Base-by-base conservation (phyloP, 2,888 invertebrate genomes). In the Meiosimyza platycephala region DNA sequence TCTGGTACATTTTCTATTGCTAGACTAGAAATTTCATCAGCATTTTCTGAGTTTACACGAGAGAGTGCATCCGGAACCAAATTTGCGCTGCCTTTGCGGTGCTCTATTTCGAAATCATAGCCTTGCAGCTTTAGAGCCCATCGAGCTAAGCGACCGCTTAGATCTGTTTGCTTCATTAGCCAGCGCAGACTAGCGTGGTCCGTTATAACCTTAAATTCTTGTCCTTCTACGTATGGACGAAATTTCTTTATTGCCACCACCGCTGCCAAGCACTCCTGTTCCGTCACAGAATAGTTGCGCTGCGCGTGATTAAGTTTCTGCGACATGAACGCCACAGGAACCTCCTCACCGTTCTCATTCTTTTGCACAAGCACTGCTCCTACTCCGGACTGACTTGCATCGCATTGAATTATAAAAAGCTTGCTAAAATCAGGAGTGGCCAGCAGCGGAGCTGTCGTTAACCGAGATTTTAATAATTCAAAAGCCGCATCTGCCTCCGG, bases 151-250 rank as follows among this genome's bases (percentile, higher is more conserved):
- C 80, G 59, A 1, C 80, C 83, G 52, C 76, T 77, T 0, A 81
- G 77, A 40, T 80, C 79, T 62, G 80, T 79, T 64, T 81, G 71
- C 6, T 71, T 72, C 75, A 79, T 74, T 0, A 83, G 74, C 80
- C 80, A 83, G 54, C 77, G 72, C 0, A 83, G 68, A 6, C 79
- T 79, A 12, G 77, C 75, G 52, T 81, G 80, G 73, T 83, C 82
- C 0, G 82, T 79, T 9, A 77, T 70, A 2, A 76, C 59, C 0
- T 72, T 72, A 28, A 78, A 77, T 16, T 59, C 57, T 22, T 71
- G 69, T 4, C 72, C 64, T 51, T 78, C n/a, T n/a, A n/a, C n/a
- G n/a, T n/a, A n/a, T n/a, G n/a, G n/a, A n/a, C n/a, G n/a, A n/a
- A n/a, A n/a, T n/a, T n/a, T n/a, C 75, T 73, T 74, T 1, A 77